These are phyloP conservation scores for Borostomias antarcticus DNA, from an alignment of 2,797 vertebrate genomes.

Conservation along the genomic window DNA sequence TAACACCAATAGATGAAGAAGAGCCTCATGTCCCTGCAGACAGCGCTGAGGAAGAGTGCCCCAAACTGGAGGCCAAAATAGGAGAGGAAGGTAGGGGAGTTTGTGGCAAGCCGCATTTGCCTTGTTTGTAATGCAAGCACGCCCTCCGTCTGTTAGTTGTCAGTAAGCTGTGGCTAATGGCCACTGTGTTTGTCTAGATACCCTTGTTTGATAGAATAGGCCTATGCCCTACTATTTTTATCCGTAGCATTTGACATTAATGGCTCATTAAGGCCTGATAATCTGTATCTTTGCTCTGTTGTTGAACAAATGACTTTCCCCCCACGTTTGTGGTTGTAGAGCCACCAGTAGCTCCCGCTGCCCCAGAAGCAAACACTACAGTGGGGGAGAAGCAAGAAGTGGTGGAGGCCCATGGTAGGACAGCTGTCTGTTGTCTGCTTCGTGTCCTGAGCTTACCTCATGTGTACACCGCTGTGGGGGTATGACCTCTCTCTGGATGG, in stretches of 20 bases:
- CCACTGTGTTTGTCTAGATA: too few species aligned
- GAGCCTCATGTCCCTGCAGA: slow-evolving; percentile 15
- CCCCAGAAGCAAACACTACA: neutral
- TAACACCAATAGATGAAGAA: slow-evolving; percentile 8
- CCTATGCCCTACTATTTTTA: neutral
- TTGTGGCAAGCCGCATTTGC: neutral
- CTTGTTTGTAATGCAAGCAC: neutral
- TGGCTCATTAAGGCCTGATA: neutral
- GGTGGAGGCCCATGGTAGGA: neutral
- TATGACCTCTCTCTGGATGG: neutral
- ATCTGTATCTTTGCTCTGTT: neutral
- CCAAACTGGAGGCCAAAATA: slow-evolving; percentile 11
- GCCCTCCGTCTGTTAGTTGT: neutral
- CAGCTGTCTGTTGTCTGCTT: neutral
- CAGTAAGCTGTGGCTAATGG: too few species aligned
- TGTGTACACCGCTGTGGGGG: neutral
- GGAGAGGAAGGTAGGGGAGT: neutral
- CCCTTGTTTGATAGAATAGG: neutral
- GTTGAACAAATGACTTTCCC: neutral
- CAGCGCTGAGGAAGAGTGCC: slow-evolving; percentile 18
- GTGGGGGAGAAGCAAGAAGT: neutral
- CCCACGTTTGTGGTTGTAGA: slow-evolving; percentile 6
- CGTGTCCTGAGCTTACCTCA: slow-evolving; percentile 5
- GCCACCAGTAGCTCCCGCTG: neutral
- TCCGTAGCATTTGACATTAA: neutral